A percentile compares a stretch with the other conserved stretches of the same genome.
These are phyloP conservation scores for Schizothorax lantsangensis DNA, from an alignment of 2,797 vertebrate species.

Conservation along the genomic window DNA sequence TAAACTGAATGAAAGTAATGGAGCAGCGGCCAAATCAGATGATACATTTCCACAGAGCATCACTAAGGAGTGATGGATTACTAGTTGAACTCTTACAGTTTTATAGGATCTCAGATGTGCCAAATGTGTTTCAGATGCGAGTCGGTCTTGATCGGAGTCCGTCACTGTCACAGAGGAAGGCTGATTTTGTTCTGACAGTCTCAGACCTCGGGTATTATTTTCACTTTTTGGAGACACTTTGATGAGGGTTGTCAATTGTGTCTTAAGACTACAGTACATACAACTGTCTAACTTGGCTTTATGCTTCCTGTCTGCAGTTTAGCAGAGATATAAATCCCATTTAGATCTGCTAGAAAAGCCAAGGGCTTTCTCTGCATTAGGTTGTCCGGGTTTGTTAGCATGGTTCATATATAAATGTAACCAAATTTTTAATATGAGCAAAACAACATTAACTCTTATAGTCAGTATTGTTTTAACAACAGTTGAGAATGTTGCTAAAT, in stretches of 20 bases:
- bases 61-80: slow-evolving; percentile 54
- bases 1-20: no score
- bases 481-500: neutral
- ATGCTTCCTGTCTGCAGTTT: slow-evolving; percentile 49
- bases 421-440: neutral
- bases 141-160: slow-evolving; percentile 37
- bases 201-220: slow-evolving; percentile 52
- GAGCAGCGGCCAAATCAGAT: no score
- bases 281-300: slow-evolving; percentile 50
- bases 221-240: slow-evolving; percentile 55
- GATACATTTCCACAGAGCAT: slow-evolving; percentile 60
- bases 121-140: slow-evolving; percentile 67
- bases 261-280: slow-evolving; percentile 56
- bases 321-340: slow-evolving; percentile 58
- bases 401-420: slow-evolving; percentile 18
- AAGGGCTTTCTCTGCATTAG: slow-evolving; percentile 32
- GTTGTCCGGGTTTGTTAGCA: neutral
- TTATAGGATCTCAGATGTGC: slow-evolving; percentile 62
- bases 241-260: slow-evolving; percentile 59
- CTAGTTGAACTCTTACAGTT: slow-evolving; percentile 65
- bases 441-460: neutral
- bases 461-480: slow-evolving; percentile 6
- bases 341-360: slow-evolving; percentile 49
- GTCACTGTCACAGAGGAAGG: slow-evolving; percentile 56
- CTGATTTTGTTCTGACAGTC: slow-evolving; percentile 53